These are phyloP conservation scores for Epistrophe grossulariae DNA, from an alignment of 2,888 invertebrate genomes.

Conservation along the genomic window DNA sequence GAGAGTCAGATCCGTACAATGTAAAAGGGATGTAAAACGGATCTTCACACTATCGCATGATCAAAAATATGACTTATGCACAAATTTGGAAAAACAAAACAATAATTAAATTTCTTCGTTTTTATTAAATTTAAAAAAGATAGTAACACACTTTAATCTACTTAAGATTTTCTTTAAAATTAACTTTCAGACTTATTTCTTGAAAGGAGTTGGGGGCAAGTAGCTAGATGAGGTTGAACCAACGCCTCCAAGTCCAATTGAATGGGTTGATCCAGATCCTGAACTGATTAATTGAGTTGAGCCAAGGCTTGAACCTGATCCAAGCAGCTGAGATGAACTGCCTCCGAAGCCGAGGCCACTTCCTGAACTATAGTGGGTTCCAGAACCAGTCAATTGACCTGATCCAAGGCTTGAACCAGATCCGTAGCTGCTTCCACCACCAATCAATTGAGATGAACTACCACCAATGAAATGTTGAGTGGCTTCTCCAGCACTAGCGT, in stretches of 20 bases:
- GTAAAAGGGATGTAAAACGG: too few species aligned
- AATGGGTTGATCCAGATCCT: not conserved
- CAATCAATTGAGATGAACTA: slow-evolving; percentile 1
- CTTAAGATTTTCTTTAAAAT: not conserved
- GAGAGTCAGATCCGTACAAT: too few species aligned
- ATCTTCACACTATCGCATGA: too few species aligned
- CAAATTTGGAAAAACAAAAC: not conserved
- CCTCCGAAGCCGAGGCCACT: not conserved
- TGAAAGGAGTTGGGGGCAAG: slow-evolving; percentile 13
- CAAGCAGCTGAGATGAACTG: not conserved
- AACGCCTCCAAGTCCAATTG: not conserved
- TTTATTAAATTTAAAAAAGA: not conserved
- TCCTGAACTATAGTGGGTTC: slow-evolving; percentile 18
- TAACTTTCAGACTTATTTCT: slow-evolving; percentile 24
- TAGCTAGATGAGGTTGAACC: not conserved
- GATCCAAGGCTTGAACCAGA: slow-evolving; percentile 12
- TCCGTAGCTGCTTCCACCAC: slow-evolving; percentile 21
- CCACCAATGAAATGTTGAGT: slow-evolving; percentile 9
- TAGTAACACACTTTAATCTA: not conserved
- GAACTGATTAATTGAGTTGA: slow-evolving; percentile 11
- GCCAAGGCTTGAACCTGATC: not conserved
- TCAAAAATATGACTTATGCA: too few species aligned
- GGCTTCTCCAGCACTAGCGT: slow-evolving; percentile 71
- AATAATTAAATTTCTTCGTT: not conserved
- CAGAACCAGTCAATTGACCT: not conserved